Base-by-base conservation (phyloP, 37 sponge, comb jelly and placozoan species). In the Hexactinellida sp. region DNA sequence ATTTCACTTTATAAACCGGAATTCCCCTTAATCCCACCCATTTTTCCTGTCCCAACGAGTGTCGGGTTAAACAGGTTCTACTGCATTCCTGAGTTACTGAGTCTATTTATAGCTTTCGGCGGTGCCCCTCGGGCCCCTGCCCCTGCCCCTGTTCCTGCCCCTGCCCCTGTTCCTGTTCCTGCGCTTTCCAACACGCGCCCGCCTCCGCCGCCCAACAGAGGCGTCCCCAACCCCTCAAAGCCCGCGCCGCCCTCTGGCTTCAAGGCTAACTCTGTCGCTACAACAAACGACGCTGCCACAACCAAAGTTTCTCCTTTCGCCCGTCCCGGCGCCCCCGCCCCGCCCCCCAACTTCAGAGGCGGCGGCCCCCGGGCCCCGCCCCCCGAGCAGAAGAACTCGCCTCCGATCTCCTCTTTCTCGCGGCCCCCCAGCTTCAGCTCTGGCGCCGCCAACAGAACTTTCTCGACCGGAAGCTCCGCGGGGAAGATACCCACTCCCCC, bases 201-300 rank as follows among this genome's bases (percentile, higher is more conserved):
- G 3, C 76, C 76, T 1, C 76, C 76, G 3, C 76, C 76, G 3
- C 21, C 21, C 76, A 63, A 63, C 28, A 63, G 21, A 10, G 52
- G 52, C 13, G 76, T n/a, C 25, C 28, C 28, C 3, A 63, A 25
- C 5, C 76, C 76, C 5, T 32, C 76, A 21, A 10, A 23, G 5
- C 76, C 76, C 34, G 76, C 76, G 3, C 76, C 76, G 25, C 76
- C 76, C 76, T 63, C 76, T n/a, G 76, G 76, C 3, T 63, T 63
- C 76, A 63, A 63, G 34, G 76, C 76, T n/a, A 63, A 63, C 76
- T n/a, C 76, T 10, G 76, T n/a, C 3, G 34, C 76, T 28, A 10
- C 76, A 25, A n/a, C 5, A 3, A 23, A n/a, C 5, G 13, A 41
- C 47, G 5, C 47, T 13, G 13, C 13, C 47, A 13, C 10, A 13